Conservation (phyloP, 2,888 invertebrate genomes). For the Xylota sylvarum region DNA sequence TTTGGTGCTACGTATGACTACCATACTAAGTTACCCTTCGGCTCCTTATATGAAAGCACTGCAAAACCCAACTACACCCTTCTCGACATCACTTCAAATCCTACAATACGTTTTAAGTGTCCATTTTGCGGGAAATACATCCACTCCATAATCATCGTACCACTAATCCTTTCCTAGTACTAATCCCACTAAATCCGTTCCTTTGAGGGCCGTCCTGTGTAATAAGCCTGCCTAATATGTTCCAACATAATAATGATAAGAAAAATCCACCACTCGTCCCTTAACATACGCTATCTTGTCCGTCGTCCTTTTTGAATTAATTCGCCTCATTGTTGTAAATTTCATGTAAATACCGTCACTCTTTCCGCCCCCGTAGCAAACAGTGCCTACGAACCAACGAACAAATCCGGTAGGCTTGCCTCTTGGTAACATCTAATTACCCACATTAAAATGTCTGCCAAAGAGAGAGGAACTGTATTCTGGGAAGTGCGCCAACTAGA, state of each 20-base stretch:
- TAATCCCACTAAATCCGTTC: constrained; percentile 36
- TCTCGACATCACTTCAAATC: background rate
- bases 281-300: constrained; percentile 61
- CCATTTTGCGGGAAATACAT: background rate
- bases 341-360: constrained; percentile 58
- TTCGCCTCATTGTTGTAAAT: constrained; percentile 69
- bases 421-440: constrained; percentile 60
- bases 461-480: constrained; percentile 15
- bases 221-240: constrained; percentile 54
- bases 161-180: constrained; percentile 10
- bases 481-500: constrained; percentile 71
- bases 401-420: constrained; percentile 59
- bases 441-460: constrained; percentile 73
- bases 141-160: background rate
- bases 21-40: no score
- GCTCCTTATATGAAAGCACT: no score
- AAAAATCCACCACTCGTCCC: constrained; percentile 38
- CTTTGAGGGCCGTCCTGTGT: constrained; percentile 29
- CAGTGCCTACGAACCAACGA: constrained; percentile 26
- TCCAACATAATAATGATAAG: constrained; percentile 68
- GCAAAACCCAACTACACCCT: background rate
- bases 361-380: constrained; percentile 1
- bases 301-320: constrained; percentile 62
- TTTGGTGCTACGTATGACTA: no score
- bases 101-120: constrained; percentile 1